Base-by-base conservation (phyloP, 2,888 invertebrate species). In the Pelosia muscerda region DNA sequence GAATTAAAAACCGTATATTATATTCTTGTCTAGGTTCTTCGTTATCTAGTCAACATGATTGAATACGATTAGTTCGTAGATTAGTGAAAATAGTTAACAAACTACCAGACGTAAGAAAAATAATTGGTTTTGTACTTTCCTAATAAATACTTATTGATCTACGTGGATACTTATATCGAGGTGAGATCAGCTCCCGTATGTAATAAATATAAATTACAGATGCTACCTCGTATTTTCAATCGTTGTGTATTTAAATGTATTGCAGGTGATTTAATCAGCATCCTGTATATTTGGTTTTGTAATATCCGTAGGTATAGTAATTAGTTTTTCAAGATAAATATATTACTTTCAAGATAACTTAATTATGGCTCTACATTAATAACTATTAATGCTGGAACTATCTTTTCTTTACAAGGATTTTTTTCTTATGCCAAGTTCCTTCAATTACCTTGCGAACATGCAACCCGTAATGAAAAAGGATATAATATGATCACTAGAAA, bases 261-360 rank as follows among this genome's bases (percentile, higher is more conserved):
- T 49, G 49, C 6, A 19, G 42, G 42, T 19, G n/a, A 49, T 49
- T n/a, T n/a, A 49, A 49, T 49, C n/a, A 49, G n/a, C 49, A 49
- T 49, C 49, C 49, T 49, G 49, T 49, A n/a, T 19, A 49, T 49
- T 49, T 49, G 49, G 9, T 49, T 49, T 49, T 49, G 49, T 49
- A 42, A 49, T 61, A 49, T 61, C 26, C 38, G 42, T 13, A n/a
- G n/a, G n/a, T n/a, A 11, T 61, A 9, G n/a, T 26, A 61, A 61
- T 42, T 26, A 26, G 19, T 49, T 59, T 31, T 58, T 25, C 6
- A 57, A 57, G 10, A 28, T 28, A 19, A 28, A 28, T 9, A 19
- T n/a, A n/a, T n/a, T n/a, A 49, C 2, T 49, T 49, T 49, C 49
- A 49, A 49, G 49, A 15, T n/a, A 49, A n/a, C 19, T n/a, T n/a